Conservation (phyloP, 2,888 invertebrate genomes). For the Digitonthophagus gazella region DNA sequence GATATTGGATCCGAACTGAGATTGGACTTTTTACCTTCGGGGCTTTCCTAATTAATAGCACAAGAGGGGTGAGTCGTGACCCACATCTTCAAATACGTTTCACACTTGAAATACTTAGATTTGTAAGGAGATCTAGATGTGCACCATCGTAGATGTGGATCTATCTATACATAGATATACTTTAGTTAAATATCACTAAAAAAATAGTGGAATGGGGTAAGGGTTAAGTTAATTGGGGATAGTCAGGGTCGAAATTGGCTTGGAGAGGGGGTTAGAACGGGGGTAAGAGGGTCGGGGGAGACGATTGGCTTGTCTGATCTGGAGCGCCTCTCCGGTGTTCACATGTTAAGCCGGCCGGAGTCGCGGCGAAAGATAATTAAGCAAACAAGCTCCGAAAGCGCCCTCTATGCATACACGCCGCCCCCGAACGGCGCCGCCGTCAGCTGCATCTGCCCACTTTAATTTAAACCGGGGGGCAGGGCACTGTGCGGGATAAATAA, state of each 20-base stretch:
- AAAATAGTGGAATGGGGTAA: not conserved
- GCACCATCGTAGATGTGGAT: too few relatives aligned
- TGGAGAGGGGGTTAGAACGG: not conserved
- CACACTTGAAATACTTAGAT: slow-evolving; percentile 26
- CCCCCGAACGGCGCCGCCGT: slow-evolving; percentile 34
- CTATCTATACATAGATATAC: too few relatives aligned
- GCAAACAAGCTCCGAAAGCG: slow-evolving; percentile 38
- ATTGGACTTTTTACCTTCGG: slow-evolving; percentile 12
- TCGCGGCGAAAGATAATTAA: slow-evolving; percentile 38
- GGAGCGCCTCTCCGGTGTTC: slow-evolving; percentile 31
- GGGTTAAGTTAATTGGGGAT: not conserved
- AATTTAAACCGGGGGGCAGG: slow-evolving; percentile 36
- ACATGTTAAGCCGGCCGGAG: slow-evolving; percentile 34
- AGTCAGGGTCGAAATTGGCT: not conserved
- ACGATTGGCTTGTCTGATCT: slow-evolving; percentile 32
- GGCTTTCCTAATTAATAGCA: slow-evolving; percentile 24
- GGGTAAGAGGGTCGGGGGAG: slow-evolving; percentile 24
- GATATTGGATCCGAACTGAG: slow-evolving; percentile 31
- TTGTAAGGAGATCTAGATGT: too few relatives aligned
- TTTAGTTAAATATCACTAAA: not conserved
- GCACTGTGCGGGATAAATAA: slow-evolving; percentile 35
- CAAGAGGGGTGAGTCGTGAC: slow-evolving; percentile 27
- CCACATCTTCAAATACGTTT: not conserved
- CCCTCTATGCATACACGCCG: slow-evolving; percentile 35
- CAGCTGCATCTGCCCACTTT: slow-evolving; percentile 42